Evolutionary conservation across 1,140 invertebrate species (phyloP), one percentile per base, ranked within the genome.

Genomic region (Wasmannia auropunctata): DNA sequence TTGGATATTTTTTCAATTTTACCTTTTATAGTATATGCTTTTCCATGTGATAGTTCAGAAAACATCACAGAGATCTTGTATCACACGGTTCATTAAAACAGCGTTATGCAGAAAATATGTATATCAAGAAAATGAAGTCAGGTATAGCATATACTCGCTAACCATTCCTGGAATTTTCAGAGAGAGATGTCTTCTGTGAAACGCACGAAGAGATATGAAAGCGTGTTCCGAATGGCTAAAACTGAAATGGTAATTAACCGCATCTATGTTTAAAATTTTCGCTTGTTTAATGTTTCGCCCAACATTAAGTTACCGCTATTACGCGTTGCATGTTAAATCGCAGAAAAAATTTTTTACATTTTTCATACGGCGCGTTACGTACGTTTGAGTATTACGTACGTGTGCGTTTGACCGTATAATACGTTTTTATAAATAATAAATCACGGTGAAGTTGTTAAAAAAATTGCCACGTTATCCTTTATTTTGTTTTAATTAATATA

Each of bases 31-130:
- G n/a, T 22, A 51, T n/a, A 72, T 28, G n/a, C 51, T 49, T 70
- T 70, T 2, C 3, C 6, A 51, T n/a, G 19, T n/a, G 49, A 51
- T 22, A n/a, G 3, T 49, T 11, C 8, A 54, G 11, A 3, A 54
- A 74, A 31, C 6, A n/a, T 34, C 8, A 34, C n/a, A 51, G 19
- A 11, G n/a, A 74, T 54, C 11, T 34, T 51, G 70, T 31, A 74
- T 54, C 31, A 70, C 8, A 70, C 25, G 54, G 34, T 74, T 74
- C 11, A 54, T 74, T 51, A 74, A 74, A 54, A 54, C 19, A 72
- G 19, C 10, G 19, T 10, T 3, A 34, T 16, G 19, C 25, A 51
- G 8, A 51, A 31, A 34, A 54, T 54, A 34, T 16, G 22, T 34
- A 22, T 16, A 34, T 3, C n/a, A 74, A 49, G 11, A 51, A 74